phyloP scores from a whole-genome alignment of 2,113 vertebrate species.

The Alouatta palliata region DNA sequence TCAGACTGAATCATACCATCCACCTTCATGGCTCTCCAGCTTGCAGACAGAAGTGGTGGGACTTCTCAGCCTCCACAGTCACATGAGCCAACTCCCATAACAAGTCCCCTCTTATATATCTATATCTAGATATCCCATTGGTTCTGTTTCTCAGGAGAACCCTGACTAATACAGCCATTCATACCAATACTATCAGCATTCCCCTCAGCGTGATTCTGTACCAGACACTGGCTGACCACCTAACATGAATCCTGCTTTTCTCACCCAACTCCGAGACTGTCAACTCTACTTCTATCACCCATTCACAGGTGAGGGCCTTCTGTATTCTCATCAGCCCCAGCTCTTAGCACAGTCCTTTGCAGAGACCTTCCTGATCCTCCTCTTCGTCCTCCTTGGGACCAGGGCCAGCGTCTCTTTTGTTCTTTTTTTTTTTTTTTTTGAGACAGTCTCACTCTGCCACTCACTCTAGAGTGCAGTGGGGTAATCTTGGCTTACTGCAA shows the following conservation, averaged over 20 bases:
- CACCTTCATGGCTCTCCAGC: not conserved
- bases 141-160: not conserved
- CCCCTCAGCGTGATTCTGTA: not conserved
- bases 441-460: too few species aligned
- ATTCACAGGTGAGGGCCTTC: not conserved
- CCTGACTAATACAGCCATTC: not conserved
- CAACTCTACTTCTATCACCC: too few species aligned
- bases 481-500: too few species aligned
- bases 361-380: not conserved
- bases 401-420: not conserved
- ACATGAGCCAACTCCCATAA: not conserved
- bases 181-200: not conserved
- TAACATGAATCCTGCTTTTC: not conserved
- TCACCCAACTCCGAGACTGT: too few species aligned
- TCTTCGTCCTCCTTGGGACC: not conserved
- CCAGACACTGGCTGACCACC: not conserved
- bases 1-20: not conserved
- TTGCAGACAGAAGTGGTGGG: not conserved
- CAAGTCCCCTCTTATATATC: not conserved
- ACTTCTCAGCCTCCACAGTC: not conserved
- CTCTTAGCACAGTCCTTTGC: not conserved
- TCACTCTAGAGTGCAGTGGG: too few species aligned
- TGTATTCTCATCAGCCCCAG: not conserved
- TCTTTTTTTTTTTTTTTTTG: too few species aligned
- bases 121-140: not conserved